phyloP scores from a whole-genome alignment of 2,113 vertebrate genomes.

The Dissostichus mawsoni region DNA sequence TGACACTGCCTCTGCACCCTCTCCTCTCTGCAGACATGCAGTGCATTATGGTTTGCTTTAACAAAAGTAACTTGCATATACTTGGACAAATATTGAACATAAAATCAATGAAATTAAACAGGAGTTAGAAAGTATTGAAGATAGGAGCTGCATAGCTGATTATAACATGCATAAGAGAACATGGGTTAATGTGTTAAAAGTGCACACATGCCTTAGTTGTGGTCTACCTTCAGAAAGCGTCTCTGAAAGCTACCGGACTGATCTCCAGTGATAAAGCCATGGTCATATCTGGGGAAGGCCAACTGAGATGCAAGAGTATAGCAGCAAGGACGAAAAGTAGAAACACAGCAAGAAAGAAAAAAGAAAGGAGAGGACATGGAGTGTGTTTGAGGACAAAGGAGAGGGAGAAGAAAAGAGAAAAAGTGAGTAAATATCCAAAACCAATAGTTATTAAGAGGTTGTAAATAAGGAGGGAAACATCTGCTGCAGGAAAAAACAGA shows the following conservation, averaged over 20 bases:
- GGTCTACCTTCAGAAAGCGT: constrained; percentile 92
- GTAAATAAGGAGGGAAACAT: constrained; percentile 17
- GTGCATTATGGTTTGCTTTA: constrained; percentile 44
- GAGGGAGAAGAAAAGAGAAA: constrained; percentile 7
- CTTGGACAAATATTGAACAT: neutral
- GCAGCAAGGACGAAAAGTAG: constrained; percentile 20
- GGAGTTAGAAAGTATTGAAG: constrained; percentile 22
- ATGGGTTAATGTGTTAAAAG: constrained; percentile 41
- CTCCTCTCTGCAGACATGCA: constrained; percentile 44
- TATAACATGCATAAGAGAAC: neutral
- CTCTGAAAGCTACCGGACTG: constrained; percentile 86
- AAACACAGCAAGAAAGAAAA: constrained; percentile 18
- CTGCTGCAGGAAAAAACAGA: constrained; percentile 27
- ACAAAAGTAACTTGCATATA: neutral
- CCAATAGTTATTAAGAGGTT: neutral
- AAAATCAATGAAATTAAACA: neutral
- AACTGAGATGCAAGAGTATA: constrained; percentile 81
- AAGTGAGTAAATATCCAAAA: constrained; percentile 22
- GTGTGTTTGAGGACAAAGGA: constrained; percentile 2
- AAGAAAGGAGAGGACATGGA: constrained; percentile 19
- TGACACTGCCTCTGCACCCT: constrained; percentile 27
- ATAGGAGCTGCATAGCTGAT: neutral
- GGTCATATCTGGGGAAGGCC: constrained; percentile 91
- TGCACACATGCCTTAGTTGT: constrained; percentile 50
- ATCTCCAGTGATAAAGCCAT: constrained; percentile 90